Base-by-base conservation (phyloP, 2,888 invertebrate species). In the Cyclophora albipunctata region DNA sequence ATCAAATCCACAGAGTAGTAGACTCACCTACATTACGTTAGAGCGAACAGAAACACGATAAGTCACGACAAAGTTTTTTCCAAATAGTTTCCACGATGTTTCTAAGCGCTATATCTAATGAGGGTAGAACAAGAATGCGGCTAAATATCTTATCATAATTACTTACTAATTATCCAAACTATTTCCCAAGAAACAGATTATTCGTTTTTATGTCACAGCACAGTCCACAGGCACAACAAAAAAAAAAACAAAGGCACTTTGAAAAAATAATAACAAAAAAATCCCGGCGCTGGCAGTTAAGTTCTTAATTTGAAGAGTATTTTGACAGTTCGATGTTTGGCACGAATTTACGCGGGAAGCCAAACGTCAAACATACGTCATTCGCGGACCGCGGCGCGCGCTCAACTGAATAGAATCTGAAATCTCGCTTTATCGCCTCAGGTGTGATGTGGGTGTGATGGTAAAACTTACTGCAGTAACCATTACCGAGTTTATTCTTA, bases 291-390 rank as follows among this genome's bases (percentile, higher is more conserved):
- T 44, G 7, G 43, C 40, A 56, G 51, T 54, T 40, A 55, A 46
- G 20, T 20, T 20, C 20, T 20, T 42, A 45, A 53, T 55, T 65
- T 62, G 52, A 54, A 54, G 52, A 58, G 66, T 68, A 62, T 46
- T 62, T 58, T 62, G 67, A 66, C 63, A 66, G 59, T 35, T 69
- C 73, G 71, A 53, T 68, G 69, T 69, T 66, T 68, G 64, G 62
- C 60, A 67, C 69, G 66, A 69, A 67, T 76, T 79, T 77, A 69
- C 67, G 72, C 80, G 78, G 71, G 71, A 74, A 78, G 6, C 2
- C 33, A 34, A 78, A 75, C 67, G 60, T 64, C 62, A 49, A 58
- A 62, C 64, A 64, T 45, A 60, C 84, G 80, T 75, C 67, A 49
- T 34, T 47, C 55, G 49, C 52, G 34, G 45, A 51, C 63, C 77